Evolutionary conservation across 2,113 vertebrate species (phyloP).

Genomic region (Carettochelys insculpta): DNA sequence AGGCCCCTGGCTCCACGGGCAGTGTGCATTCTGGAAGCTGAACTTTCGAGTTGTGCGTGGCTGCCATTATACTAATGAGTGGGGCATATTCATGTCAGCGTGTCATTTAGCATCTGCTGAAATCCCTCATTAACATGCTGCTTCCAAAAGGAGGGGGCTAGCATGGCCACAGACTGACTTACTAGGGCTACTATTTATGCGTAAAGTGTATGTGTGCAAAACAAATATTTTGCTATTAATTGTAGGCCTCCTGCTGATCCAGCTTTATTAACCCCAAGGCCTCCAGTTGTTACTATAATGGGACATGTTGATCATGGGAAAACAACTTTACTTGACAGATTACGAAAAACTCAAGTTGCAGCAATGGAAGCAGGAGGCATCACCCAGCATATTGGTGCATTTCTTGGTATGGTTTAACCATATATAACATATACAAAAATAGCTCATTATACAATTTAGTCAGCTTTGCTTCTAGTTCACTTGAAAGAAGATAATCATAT

Average conservation of each 20-base stretch:
- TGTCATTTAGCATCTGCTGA: too few species aligned
- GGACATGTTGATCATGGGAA: constrained; percentile 98
- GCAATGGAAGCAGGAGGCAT: constrained; percentile 88
- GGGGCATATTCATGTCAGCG: too few species aligned
- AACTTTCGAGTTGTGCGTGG: too few species aligned
- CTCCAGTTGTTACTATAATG: constrained; percentile 94
- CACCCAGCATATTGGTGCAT: constrained; percentile 91
- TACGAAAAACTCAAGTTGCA: constrained; percentile 89
- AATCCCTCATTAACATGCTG: too few species aligned
- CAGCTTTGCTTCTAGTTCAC: not conserved
- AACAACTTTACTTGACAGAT: constrained; percentile 92
- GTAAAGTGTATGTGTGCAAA: too few species aligned
- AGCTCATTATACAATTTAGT: rapidly evolving
- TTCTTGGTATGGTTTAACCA: constrained; percentile 78
- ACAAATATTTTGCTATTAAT: constrained; percentile 45
- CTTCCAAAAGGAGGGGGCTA: too few species aligned
- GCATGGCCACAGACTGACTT: too few species aligned
- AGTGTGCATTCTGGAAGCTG: too few species aligned
- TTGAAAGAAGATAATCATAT: not conserved
- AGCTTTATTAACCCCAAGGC: constrained; percentile 77
- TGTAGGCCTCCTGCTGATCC: constrained; percentile 85
- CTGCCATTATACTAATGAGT: too few species aligned
- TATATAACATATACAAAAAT: rapidly evolving
- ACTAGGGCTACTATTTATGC: rapidly evolving
- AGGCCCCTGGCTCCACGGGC: too few species aligned